These are phyloP conservation scores for Cheiracanthium punctorium DNA, from an alignment of 2,888 invertebrate species.

Conservation along the genomic window DNA sequence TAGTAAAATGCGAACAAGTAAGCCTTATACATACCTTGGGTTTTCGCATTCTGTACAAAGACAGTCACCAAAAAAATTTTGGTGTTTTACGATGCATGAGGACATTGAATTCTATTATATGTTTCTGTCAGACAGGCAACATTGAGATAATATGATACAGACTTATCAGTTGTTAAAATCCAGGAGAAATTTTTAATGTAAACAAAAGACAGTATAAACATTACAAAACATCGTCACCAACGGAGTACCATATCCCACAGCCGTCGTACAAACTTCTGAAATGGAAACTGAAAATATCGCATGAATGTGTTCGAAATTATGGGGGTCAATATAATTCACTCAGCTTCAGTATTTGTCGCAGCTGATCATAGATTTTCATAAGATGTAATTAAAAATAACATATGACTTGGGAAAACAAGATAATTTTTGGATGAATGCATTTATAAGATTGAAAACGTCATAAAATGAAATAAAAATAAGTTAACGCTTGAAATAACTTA, in stretches of 20 bases:
- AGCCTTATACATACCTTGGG: constrained; percentile 60
- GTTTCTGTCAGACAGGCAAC: neutral
- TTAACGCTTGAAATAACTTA: too few species aligned
- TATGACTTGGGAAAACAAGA: too few species aligned
- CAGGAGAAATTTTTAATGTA: neutral
- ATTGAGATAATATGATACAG: neutral
- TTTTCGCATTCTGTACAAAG: constrained; percentile 60
- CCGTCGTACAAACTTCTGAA: neutral
- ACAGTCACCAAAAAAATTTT: constrained; percentile 26
- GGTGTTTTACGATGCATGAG: constrained; percentile 43
- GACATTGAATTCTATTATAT: neutral
- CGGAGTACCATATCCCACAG: neutral
- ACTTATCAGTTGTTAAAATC: neutral
- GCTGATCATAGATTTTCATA: too few species aligned
- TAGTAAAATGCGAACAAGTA: too few species aligned
- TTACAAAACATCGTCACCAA: neutral
- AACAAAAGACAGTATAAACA: neutral
- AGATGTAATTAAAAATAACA: too few species aligned
- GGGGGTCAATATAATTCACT: neutral
- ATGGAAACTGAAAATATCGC: neutral
- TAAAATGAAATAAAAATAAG: too few species aligned
- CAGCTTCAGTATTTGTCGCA: neutral
- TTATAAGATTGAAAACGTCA: too few species aligned
- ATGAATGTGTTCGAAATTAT: neutral
- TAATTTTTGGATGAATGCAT: too few species aligned